A percentile compares a stretch with the other conserved stretches of the same genome.
phyloP scores from a whole-genome alignment of 2,797 vertebrate genomes.

The Toxotes lorentzi region DNA sequence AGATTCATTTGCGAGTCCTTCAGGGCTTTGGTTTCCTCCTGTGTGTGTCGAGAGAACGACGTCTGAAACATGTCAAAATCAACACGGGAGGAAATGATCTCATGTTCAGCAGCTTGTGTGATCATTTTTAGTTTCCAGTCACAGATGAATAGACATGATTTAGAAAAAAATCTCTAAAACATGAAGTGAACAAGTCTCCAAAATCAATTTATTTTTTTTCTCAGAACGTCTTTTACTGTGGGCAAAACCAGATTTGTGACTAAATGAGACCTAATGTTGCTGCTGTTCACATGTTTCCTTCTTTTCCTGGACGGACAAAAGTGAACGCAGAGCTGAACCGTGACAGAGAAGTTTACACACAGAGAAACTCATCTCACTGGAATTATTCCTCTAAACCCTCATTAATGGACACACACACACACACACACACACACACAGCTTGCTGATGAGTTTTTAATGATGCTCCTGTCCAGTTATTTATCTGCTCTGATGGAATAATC shows the following conservation, averaged over 20 bases:
- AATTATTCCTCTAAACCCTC: conserved; percentile 54
- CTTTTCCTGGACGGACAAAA: background rate
- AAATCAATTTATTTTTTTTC: too few species aligned
- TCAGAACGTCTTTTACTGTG: too few species aligned
- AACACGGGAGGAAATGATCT: background rate
- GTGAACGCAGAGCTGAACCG: background rate
- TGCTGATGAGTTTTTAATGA: conserved; percentile 68
- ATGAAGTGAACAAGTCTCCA: too few species aligned
- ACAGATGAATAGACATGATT: too few species aligned
- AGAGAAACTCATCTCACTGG: conserved; percentile 21
- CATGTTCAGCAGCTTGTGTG: too few species aligned
- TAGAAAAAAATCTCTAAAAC: too few species aligned
- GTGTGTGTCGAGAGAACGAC: too few species aligned
- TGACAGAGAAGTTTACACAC: conserved; percentile 18
- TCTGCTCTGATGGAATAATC: conserved; percentile 66
- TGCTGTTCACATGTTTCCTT: too few species aligned
- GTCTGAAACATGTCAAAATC: background rate
- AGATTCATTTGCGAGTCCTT: background rate
- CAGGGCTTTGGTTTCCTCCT: too few species aligned
- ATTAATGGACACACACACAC: conserved; percentile 51
- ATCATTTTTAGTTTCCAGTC: too few species aligned
- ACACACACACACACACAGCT: background rate
- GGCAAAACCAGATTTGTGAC: too few species aligned
- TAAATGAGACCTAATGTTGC: too few species aligned
- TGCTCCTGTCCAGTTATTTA: conserved; percentile 64